Evolutionary conservation across 2,797 vertebrate genomes (phyloP).

Genomic region (Bradypodion pumilum): DNA sequence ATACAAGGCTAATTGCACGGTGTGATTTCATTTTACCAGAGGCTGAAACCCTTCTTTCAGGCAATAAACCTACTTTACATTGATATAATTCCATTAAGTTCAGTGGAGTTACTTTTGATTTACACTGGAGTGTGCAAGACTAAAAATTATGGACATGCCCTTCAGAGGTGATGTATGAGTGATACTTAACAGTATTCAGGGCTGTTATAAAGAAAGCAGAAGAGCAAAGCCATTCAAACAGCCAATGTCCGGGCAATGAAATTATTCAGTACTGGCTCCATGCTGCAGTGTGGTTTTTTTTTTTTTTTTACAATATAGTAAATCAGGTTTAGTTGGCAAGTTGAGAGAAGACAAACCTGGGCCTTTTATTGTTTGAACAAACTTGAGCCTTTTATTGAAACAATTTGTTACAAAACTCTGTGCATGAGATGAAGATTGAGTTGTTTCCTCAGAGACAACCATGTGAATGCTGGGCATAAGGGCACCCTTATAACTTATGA

Average conservation of each 20-base stretch:
- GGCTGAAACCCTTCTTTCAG: not conserved
- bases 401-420: not conserved
- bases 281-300: constrained; percentile 50
- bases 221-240: constrained; percentile 27
- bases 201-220: constrained; percentile 46
- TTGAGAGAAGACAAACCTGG: constrained; percentile 56
- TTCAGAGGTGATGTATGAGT: constrained; percentile 29
- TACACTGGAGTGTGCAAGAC: constrained; percentile 6
- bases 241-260: constrained; percentile 28
- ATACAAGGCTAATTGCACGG: not conserved
- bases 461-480: constrained; percentile 55
- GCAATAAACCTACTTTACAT: not conserved
- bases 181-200: constrained; percentile 42
- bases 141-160: constrained; percentile 24
- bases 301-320: constrained; percentile 42
- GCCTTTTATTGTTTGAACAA: constrained; percentile 48
- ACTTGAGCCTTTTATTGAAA: constrained; percentile 54
- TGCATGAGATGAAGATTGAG: not conserved
- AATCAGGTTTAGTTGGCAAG: constrained; percentile 61
- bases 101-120: constrained; percentile 36
- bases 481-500: constrained; percentile 52
- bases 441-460: constrained; percentile 44
- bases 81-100: constrained; percentile 37
- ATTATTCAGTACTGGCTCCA: constrained; percentile 55
- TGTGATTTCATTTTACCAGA: rapidly evolving